Evolutionary conservation across 2,797 vertebrate species (phyloP).

Genomic region (Pogonophryne albipinna): DNA sequence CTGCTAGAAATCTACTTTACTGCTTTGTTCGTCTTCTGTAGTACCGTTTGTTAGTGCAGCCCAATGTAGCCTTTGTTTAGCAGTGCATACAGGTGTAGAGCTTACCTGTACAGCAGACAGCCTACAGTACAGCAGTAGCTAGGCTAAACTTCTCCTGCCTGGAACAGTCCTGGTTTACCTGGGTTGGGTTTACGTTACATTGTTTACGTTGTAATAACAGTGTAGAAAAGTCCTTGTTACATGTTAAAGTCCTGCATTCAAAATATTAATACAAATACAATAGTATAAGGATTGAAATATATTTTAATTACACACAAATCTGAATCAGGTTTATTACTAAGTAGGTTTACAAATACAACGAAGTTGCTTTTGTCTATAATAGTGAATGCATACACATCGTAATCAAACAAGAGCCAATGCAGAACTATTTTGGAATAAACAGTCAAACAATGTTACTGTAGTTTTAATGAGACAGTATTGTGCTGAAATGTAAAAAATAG

Average conservation of each 20-base stretch:
- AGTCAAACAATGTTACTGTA: background rate
- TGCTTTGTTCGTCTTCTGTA: constrained; percentile 27
- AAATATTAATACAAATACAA: background rate
- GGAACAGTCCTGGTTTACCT: background rate
- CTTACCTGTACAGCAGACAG: background rate
- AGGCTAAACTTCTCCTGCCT: background rate
- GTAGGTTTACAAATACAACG: no score
- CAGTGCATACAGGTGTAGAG: background rate
- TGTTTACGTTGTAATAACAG: background rate
- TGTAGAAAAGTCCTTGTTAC: background rate
- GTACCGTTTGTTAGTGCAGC: constrained; percentile 1
- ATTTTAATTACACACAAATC: no score
- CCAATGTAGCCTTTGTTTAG: constrained; percentile 29
- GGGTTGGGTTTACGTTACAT: background rate
- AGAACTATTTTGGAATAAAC: background rate
- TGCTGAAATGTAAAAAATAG: no score
- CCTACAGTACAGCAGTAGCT: background rate
- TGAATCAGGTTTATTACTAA: no score
- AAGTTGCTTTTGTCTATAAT: no score
- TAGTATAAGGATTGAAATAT: background rate
- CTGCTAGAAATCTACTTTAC: constrained; percentile 50
- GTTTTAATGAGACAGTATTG: no score
- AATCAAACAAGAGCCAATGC: no score
- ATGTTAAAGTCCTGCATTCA: background rate
- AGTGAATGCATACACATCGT: no score